Conservation (phyloP, 2,888 invertebrate species). For the Amiota minor region DNA sequence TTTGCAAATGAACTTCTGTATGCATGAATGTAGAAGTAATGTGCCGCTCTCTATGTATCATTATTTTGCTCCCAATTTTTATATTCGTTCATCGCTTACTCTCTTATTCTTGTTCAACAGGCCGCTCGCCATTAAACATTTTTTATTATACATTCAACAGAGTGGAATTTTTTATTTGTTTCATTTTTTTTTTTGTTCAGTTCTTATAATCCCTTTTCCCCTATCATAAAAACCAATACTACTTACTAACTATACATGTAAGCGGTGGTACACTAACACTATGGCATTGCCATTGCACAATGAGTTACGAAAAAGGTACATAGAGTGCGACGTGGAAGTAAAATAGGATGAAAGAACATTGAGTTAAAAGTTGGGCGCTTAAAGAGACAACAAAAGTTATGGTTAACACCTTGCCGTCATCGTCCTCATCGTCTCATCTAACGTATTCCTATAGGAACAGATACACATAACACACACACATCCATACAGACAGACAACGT, state of each 20-base stretch:
- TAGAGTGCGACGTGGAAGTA: neutral
- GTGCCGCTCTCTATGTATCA: neutral
- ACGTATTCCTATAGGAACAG: constrained; percentile 15
- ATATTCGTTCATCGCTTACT: constrained; percentile 1
- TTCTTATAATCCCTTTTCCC: constrained; percentile 1
- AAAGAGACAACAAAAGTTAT: constrained; percentile 16
- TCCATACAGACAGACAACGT: neutral
- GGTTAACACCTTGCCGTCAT: constrained; percentile 27
- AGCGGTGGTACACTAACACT: constrained; percentile 41
- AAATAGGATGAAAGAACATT: constrained; percentile 9
- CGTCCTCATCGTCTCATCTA: constrained; percentile 2
- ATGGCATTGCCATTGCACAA: constrained; percentile 41
- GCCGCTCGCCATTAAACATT: constrained; percentile 60
- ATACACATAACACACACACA: constrained; percentile 11
- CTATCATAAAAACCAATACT: constrained; percentile 21
- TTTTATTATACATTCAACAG: constrained; percentile 56
- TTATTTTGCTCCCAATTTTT: neutral
- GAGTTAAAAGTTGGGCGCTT: neutral
- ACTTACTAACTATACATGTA: constrained; percentile 14
- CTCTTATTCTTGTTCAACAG: constrained; percentile 62
- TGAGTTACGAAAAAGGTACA: constrained; percentile 8
- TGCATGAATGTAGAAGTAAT: neutral
- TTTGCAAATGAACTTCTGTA: neutral
- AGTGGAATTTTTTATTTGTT: constrained; percentile 46
- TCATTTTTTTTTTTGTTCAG: constrained; percentile 27